Evolutionary conservation across 1,140 invertebrate genomes (phyloP).

Genomic region (Chrysopa pallens): DNA sequence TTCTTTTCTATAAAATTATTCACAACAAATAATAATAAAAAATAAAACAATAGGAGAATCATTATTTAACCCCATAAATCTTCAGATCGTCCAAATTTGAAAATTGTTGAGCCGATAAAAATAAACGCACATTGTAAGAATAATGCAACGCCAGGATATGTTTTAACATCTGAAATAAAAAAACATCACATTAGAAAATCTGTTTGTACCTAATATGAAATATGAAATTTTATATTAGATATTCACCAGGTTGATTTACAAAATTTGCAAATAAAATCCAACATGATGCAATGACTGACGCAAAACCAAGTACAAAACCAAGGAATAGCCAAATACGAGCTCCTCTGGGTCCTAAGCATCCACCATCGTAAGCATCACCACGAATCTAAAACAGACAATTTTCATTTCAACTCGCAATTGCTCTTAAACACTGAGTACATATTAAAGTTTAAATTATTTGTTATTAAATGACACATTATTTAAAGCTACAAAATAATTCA

Average conservation of each 20-base stretch:
- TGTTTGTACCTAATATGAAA: too few species aligned
- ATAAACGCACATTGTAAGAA: constrained; percentile 94
- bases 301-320: constrained; percentile 92
- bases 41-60: neutral
- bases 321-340: constrained; percentile 90
- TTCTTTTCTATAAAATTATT: too few species aligned
- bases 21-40: too few species aligned
- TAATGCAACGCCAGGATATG: constrained; percentile 77
- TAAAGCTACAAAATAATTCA: too few species aligned
- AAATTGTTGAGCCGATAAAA: constrained; percentile 75
- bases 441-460: neutral
- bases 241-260: constrained; percentile 14
- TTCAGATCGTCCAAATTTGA: constrained; percentile 88
- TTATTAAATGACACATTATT: neutral
- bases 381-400: constrained; percentile 29
- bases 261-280: constrained; percentile 88
- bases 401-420: neutral
- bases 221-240: too few species aligned
- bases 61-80: constrained; percentile 51
- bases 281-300: constrained; percentile 81
- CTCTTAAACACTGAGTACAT: neutral
- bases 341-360: constrained; percentile 74
- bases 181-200: constrained; percentile 1
- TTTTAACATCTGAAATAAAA: constrained; percentile 8
- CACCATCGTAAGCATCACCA: constrained; percentile 71